Conservation (phyloP, 2,888 invertebrate genomes). For the Elysia crispata region DNA sequence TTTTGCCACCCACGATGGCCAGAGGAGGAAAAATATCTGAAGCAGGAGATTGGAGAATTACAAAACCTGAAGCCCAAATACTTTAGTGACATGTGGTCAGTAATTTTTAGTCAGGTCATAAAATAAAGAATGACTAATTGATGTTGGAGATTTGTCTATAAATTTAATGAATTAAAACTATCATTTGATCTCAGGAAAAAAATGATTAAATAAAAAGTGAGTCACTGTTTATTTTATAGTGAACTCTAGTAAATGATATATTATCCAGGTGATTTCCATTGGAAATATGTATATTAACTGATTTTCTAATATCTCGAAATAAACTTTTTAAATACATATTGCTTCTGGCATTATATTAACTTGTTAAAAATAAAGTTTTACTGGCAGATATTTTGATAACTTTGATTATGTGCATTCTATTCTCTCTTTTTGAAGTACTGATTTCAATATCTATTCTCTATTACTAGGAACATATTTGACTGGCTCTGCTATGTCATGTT, state of each 20-base stretch:
- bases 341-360: too few relatives aligned
- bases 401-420: not conserved
- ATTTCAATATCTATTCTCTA: not conserved
- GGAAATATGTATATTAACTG: too few relatives aligned
- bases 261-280: too few relatives aligned
- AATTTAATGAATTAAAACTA: not conserved
- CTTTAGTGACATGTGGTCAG: conserved; percentile 67
- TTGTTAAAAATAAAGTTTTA: too few relatives aligned
- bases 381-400: not conserved
- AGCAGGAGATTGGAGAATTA: conserved; percentile 62
- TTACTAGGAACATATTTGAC: conserved; percentile 75
- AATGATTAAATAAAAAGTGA: too few relatives aligned
- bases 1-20: conserved; percentile 76
- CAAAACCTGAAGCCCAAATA: conserved; percentile 70
- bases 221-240: too few relatives aligned
- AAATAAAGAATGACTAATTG: too few relatives aligned
- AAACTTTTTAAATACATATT: too few relatives aligned
- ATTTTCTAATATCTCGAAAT: too few relatives aligned
- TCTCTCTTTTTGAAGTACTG: not conserved
- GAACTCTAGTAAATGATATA: too few relatives aligned
- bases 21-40: conserved; percentile 70
- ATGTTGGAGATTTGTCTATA: not conserved
- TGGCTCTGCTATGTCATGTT: conserved; percentile 74
- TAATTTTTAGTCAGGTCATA: not conserved
- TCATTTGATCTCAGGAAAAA: too few relatives aligned